Percentiles rank a stretch among this genome's conserved stretches.
phyloP scores from a whole-genome alignment of 2,797 vertebrate genomes.

The Coilia nasus region DNA sequence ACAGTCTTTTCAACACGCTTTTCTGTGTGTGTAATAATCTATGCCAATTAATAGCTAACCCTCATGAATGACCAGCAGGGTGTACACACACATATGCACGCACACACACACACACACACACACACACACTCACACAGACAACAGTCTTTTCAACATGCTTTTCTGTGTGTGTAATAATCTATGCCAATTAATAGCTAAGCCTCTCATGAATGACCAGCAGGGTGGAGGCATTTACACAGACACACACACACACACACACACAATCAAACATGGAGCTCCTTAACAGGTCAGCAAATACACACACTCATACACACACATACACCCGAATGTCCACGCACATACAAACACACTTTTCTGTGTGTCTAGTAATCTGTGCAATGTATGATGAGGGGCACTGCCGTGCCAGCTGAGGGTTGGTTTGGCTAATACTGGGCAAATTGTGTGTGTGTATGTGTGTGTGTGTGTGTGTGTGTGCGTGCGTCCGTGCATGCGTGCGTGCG shows the following conservation, averaged over 20 bases:
- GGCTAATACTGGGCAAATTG: not conserved
- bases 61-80: not conserved
- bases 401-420: not conserved
- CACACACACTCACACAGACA: not conserved
- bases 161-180: conserved; percentile 61
- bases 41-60: conserved; percentile 45
- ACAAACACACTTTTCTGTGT: not conserved
- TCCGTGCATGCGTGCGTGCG: conserved; percentile 1
- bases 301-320: no score
- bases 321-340: no score
- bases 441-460: not conserved
- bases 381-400: not conserved
- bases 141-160: no score
- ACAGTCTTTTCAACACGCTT: no score
- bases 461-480: not conserved
- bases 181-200: conserved; percentile 46
- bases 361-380: not conserved
- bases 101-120: not conserved
- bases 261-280: no score
- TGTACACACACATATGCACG: not conserved
- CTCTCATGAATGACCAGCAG: not conserved
- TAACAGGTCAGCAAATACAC: no score
- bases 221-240: not conserved
- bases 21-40: conserved; percentile 61
- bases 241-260: no score